A percentile compares a stretch with the other conserved stretches of the same genome.
Evolutionary conservation across 2,888 invertebrate genomes (phyloP).

Genomic region (Aspidapion aeneum): DNA sequence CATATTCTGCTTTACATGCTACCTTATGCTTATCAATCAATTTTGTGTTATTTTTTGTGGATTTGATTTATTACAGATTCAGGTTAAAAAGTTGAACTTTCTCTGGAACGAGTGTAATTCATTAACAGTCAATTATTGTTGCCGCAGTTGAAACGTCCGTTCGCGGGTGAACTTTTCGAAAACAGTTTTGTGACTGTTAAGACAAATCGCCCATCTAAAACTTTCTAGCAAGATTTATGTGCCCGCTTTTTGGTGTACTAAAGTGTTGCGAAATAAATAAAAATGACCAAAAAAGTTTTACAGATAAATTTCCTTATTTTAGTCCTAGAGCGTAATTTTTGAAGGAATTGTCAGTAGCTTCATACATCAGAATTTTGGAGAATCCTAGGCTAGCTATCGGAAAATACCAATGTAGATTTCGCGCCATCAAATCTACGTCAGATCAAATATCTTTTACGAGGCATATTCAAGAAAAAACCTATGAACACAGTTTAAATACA

Average conservation of each 20-base stretch:
- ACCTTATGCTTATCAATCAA: too few relatives aligned
- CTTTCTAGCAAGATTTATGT: not conserved
- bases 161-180: not conserved
- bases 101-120: too few relatives aligned
- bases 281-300: too few relatives aligned
- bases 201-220: not conserved
- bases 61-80: too few relatives aligned
- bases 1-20: too few relatives aligned
- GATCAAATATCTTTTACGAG: not conserved
- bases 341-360: not conserved
- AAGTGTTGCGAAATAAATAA: too few relatives aligned
- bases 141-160: not conserved
- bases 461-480: not conserved
- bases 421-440: not conserved
- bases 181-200: not conserved
- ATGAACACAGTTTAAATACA: too few relatives aligned
- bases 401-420: not conserved
- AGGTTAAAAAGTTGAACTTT: too few relatives aligned
- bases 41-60: too few relatives aligned
- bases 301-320: too few relatives aligned
- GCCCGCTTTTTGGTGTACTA: too few relatives aligned
- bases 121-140: not conserved
- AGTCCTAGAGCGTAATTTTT: too few relatives aligned
- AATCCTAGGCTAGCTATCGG: not conserved
- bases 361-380: not conserved